Evolutionary conservation across 2,888 invertebrate genomes (phyloP), one percentile per base, ranked within the genome.

Genomic region (Gastracanthus pulcherrimus): DNA sequence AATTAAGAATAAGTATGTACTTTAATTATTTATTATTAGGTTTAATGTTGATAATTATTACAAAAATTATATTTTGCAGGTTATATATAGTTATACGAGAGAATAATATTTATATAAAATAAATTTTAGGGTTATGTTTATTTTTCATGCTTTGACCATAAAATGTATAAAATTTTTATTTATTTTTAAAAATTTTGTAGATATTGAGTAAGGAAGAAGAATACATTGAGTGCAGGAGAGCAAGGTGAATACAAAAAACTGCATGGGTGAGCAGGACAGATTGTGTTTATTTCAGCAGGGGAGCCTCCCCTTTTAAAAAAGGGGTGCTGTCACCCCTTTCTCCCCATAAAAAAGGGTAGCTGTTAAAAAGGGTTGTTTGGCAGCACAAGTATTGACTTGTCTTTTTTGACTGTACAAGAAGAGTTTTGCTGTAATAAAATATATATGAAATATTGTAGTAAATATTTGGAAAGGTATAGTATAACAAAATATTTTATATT

Each of bases 271-370:
- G 36, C 31, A 55, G 55, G 26, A 16, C 26, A 76, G 66, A 72
- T 60, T 64, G 66, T 76, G 38, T 74, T 45, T 67, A 34, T 58
- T 71, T 58, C n/a, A 75, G 77, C 9, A 77, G 80, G 83, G 83
- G 83, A 55, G 82, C 29, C 81, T 48, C 83, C 83, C 83, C 77
- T 72, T 80, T 81, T 36, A 75, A 81, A 82, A 86, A 88, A 86
- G 83, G 88, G 89, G 89, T 87, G 85, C 76, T 82, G 69, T 84
- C 87, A 89, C 89, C 89, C 89, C 88, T 88, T 89, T 88, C 75
- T n/a, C 71, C 45, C 82, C 45, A 84, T 83, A 87, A 87, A 89
- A 89, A 88, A 85, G 89, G 88, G 88, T 89, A 86, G 84, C 86
- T 84, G 76, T 84, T 86, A 86, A 89, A 89, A 88, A 87, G 89